Conservation (phyloP, 2,113 vertebrate species). For the Merops nubicus region DNA sequence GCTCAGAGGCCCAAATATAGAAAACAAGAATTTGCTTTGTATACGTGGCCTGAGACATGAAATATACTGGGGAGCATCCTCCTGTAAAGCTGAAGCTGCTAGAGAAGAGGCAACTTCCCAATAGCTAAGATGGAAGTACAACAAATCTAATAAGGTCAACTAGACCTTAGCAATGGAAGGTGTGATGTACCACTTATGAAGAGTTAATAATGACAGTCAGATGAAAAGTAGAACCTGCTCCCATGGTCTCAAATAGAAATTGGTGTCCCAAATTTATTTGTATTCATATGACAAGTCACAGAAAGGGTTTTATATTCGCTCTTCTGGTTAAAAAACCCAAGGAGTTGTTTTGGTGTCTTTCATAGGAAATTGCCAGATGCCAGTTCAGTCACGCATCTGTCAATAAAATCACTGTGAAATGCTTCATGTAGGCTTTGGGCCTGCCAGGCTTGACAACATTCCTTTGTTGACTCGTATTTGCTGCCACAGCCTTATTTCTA, state of each 20-base stretch:
- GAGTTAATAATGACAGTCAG: neutral
- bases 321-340: neutral
- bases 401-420: conserved; percentile 38
- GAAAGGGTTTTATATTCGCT: conserved; percentile 37
- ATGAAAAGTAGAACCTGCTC: conserved; percentile 52
- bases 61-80: neutral
- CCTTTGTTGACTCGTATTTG: conserved; percentile 48
- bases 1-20: neutral
- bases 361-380: conserved; percentile 18
- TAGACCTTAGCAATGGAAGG: neutral
- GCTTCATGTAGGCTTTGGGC: conserved; percentile 30
- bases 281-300: conserved; percentile 16
- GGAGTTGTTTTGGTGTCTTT: neutral
- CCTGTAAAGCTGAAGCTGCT: neutral
- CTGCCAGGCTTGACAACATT: conserved; percentile 3
- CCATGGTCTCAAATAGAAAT: conserved; percentile 15
- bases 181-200: neutral
- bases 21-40: neutral
- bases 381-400: conserved; percentile 20
- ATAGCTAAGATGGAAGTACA: neutral
- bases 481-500: conserved; percentile 41
- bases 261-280: neutral
- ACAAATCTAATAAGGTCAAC: neutral
- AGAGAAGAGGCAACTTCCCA: neutral
- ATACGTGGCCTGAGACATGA: neutral